Conservation (phyloP, 2,888 invertebrate genomes). For the Pyrrhia umbra region DNA sequence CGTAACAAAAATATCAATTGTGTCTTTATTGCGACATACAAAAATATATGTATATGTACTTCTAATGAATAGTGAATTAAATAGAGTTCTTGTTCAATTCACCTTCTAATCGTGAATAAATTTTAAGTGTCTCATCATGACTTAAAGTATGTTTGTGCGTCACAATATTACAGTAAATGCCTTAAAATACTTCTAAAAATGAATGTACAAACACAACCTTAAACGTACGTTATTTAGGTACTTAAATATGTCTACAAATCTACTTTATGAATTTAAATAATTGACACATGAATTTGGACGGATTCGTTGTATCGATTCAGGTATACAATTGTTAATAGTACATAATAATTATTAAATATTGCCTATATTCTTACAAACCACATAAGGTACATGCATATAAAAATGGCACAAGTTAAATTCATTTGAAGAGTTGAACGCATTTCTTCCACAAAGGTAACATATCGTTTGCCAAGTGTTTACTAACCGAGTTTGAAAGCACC, state of each 20-base stretch:
- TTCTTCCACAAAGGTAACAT: slow-evolving; percentile 72
- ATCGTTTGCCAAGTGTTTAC: slow-evolving; percentile 45
- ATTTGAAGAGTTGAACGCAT: slow-evolving; percentile 65
- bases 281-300: slow-evolving; percentile 73
- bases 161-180: slow-evolving; percentile 21
- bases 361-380: slow-evolving; percentile 67
- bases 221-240: slow-evolving; percentile 29
- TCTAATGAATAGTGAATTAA: background rate
- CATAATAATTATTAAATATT: slow-evolving; percentile 59
- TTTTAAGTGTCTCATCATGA: background rate
- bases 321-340: slow-evolving; percentile 52
- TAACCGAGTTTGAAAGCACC: slow-evolving; percentile 66
- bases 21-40: background rate
- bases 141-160: slow-evolving; percentile 6
- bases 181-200: slow-evolving; percentile 48
- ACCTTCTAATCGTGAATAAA: no score
- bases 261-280: slow-evolving; percentile 46
- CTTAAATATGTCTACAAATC: slow-evolving; percentile 38
- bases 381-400: slow-evolving; percentile 75
- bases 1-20: slow-evolving; percentile 8
- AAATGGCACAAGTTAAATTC: slow-evolving; percentile 83
- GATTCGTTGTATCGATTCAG: slow-evolving; percentile 81
- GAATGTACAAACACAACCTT: slow-evolving; percentile 55
- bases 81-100: no score
- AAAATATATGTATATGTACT: background rate